Evolutionary conservation across 2,113 vertebrate genomes (phyloP).

Genomic region (Petroica traversi): DNA sequence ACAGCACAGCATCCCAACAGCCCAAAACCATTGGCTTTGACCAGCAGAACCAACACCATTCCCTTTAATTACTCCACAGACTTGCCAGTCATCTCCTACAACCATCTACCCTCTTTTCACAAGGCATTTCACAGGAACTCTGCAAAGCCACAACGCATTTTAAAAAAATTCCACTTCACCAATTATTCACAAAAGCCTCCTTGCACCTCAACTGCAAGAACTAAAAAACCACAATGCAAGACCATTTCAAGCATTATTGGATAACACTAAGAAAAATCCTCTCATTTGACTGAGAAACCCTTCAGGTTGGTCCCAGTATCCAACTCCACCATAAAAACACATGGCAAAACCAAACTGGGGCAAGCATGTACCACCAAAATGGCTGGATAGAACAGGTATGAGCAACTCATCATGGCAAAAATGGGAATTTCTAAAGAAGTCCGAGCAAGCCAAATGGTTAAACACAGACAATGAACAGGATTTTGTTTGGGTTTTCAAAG

Average conservation of each 20-base stretch:
- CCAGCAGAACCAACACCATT: neutral
- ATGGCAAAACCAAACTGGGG: neutral
- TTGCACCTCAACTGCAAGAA: neutral
- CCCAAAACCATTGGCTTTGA: neutral
- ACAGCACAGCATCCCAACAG: neutral
- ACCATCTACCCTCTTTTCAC: neutral
- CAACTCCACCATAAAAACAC: neutral
- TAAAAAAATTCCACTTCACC: neutral
- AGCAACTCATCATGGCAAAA: neutral
- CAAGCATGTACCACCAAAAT: neutral
- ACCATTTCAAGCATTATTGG: neutral
- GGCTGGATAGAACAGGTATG: neutral
- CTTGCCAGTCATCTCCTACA: neutral
- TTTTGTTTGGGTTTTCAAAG: neutral
- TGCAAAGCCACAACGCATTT: neutral
- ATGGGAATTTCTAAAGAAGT: neutral
- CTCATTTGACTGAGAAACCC: neutral
- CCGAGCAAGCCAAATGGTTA: neutral
- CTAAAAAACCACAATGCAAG: neutral
- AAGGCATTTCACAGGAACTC: neutral
- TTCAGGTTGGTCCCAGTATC: neutral
- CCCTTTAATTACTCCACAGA: neutral
- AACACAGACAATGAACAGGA: neutral
- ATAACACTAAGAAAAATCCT: neutral
- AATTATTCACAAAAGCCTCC: neutral